These are phyloP conservation scores for Percopsis transmontana DNA, from an alignment of 2,113 vertebrate species.

Conservation along the genomic window DNA sequence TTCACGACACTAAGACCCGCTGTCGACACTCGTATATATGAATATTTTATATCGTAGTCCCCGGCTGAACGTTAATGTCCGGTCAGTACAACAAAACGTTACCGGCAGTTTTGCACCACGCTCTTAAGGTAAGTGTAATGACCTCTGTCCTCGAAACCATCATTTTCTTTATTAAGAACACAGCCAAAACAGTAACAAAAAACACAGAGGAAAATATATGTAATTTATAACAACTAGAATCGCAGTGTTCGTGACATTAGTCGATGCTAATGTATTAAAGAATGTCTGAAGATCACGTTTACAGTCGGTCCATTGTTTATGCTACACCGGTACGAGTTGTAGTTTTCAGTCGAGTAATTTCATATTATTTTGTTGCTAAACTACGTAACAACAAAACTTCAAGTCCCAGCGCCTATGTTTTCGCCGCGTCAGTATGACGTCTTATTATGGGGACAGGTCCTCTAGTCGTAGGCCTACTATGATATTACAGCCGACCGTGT, in stretches of 20 bases:
- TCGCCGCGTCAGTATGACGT: not conserved
- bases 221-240: not conserved
- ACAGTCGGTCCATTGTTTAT: conserved; percentile 4
- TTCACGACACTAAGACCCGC: too few relatives aligned
- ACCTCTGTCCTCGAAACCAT: conserved; percentile 25
- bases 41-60: too few relatives aligned
- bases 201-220: too few relatives aligned
- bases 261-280: not conserved
- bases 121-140: conserved; percentile 51
- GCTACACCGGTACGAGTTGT: conserved; percentile 15
- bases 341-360: conserved; percentile 18
- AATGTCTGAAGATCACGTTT: conserved; percentile 10
- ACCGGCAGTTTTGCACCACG: not conserved
- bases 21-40: too few relatives aligned
- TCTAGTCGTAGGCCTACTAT: not conserved
- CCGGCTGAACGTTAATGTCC: too few relatives aligned
- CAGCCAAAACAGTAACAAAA: too few relatives aligned
- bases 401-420: conserved; percentile 24
- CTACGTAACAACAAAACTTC: conserved; percentile 26
- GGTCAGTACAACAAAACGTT: too few relatives aligned
- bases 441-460: conserved; percentile 1
- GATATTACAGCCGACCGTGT: not conserved
- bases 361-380: fast-evolving
- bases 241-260: not conserved
- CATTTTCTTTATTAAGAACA: not conserved